These are phyloP conservation scores for Pyrochroa serraticornis DNA, from an alignment of 2,888 invertebrate species.

Conservation along the genomic window DNA sequence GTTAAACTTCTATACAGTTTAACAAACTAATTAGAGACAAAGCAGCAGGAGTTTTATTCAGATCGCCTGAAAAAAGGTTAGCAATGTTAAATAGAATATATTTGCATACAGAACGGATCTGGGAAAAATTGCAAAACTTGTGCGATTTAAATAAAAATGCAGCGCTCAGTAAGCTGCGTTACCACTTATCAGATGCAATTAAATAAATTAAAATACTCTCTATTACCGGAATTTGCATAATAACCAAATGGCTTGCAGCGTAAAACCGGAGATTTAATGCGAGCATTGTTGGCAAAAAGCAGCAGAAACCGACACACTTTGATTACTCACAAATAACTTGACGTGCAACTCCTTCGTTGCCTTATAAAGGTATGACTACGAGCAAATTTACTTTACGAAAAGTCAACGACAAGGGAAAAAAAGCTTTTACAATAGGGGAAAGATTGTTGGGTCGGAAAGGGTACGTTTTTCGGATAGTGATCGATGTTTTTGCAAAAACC, in stretches of 20 bases:
- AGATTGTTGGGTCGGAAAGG: no score
- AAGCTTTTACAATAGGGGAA: no score
- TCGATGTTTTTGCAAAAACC: neutral
- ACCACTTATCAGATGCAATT: conserved; percentile 34
- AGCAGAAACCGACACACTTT: neutral
- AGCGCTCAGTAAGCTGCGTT: conserved; percentile 34
- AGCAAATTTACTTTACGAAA: neutral
- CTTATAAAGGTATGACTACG: neutral
- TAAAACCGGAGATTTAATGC: conserved; percentile 4
- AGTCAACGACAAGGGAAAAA: no score
- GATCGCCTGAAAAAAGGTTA: conserved; percentile 28
- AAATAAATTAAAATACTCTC: conserved; percentile 33
- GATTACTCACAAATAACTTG: neutral
- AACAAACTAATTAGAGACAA: conserved; percentile 25
- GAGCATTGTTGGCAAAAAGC: neutral
- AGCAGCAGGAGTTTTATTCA: conserved; percentile 10
- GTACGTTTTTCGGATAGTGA: neutral
- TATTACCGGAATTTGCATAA: conserved; percentile 4
- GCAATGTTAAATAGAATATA: conserved; percentile 35
- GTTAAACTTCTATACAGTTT: conserved; percentile 22
- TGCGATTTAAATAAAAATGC: conserved; percentile 36
- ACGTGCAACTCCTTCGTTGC: neutral
- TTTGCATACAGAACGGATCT: conserved; percentile 32
- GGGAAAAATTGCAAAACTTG: conserved; percentile 34
- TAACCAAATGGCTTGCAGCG: conserved; percentile 1